Base-by-base conservation (phyloP, 2,888 invertebrate species). In the Campaea margaritaria region DNA sequence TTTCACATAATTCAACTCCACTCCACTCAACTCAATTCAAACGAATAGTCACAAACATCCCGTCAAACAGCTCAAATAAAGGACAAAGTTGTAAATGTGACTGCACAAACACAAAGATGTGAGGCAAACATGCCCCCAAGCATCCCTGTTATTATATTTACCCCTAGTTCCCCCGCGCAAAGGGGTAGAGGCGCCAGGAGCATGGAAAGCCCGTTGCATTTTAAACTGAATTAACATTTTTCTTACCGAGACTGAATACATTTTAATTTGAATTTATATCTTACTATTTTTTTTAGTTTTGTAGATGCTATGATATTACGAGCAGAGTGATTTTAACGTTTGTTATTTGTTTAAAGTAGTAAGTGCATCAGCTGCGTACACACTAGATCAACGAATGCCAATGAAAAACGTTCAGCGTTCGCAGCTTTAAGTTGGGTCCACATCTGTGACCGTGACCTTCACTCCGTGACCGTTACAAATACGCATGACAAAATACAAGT, bases 121-220 rank as follows among this genome's bases (percentile, higher is more conserved):
- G 28, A 13, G 9, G 12, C 38, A 39, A 38, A 39, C 38, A 48
- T 16, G 38, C 21, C 12, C 14, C 7, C 7, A 38, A 36, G 38
- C 10, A 21, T 44, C 38, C 34, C 49, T 45, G 13, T 49, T 43
- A 28, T 16, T 36, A 48, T 31, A 38, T 28, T 12, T 9, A 31
- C 41, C 41, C 21, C 21, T 5, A 21, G 21, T 5, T 21, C 2
- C 21, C 21, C 21, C 21, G n/a, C 21, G 5, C 21, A 21, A 21
- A 5, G 21, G 21, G 21, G 21, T 21, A 3, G 21, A 21, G 21
- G 5, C 2, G 5, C 3, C 28, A 54, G 45, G 16, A 10, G 4
- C 15, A 14, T 31, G 0, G 1, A n/a, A 44, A 50, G 56, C 39
- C 31, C 48, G 38, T 41, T 57, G 50, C 16, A 50, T 47, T 42